Percentiles rank a stretch among this genome's conserved stretches.
Evolutionary conservation across 2,888 invertebrate species (phyloP).

Genomic region (Hedychridium roseum): DNA sequence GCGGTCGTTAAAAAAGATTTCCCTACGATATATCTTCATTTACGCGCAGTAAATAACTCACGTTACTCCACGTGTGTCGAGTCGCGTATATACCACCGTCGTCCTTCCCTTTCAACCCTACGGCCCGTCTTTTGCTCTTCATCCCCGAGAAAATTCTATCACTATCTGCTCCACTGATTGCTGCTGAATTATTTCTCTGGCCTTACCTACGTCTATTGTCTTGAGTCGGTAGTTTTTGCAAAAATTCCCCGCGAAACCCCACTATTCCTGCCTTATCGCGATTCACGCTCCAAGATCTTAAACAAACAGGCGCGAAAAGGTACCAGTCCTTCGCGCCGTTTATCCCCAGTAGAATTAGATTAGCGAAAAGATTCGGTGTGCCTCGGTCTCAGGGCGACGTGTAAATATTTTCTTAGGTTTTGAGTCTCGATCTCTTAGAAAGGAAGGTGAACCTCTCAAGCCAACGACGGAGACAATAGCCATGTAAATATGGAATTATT

Average conservation of each 20-base stretch:
- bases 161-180: no score
- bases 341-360: not conserved
- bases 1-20: constrained; percentile 45
- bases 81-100: constrained; percentile 11
- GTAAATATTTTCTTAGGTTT: constrained; percentile 49
- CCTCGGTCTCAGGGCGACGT: constrained; percentile 27
- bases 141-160: no score
- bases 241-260: constrained; percentile 21
- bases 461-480: constrained; percentile 36
- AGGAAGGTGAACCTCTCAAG: constrained; percentile 1
- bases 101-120: no score
- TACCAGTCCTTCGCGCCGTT: constrained; percentile 20
- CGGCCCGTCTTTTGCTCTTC: no score
- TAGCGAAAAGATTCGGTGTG: constrained; percentile 2
- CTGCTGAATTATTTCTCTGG: no score
- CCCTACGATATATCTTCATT: constrained; percentile 49
- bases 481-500: constrained; percentile 35
- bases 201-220: no score
- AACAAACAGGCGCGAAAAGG: constrained; percentile 19
- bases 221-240: constrained; percentile 12
- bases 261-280: constrained; percentile 23
- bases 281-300: constrained; percentile 14
- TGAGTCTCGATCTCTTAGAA: constrained; percentile 7
- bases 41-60: constrained; percentile 45
- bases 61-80: constrained; percentile 15